phyloP scores from a whole-genome alignment of 2,113 vertebrate genomes.

The Ictalurus punctatus region DNA sequence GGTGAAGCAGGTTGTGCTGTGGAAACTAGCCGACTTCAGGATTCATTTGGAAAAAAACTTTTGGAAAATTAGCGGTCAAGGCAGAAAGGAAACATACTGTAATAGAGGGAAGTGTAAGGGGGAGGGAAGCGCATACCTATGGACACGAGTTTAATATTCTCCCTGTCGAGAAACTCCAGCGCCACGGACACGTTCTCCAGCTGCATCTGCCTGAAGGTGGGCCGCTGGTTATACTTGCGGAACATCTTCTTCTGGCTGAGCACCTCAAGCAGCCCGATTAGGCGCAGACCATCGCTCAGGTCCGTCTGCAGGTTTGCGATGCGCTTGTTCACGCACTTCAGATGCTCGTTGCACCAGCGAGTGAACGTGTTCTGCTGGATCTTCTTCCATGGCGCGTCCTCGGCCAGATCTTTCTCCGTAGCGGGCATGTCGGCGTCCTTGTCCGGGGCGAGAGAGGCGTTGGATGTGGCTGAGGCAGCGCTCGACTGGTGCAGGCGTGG shows the following conservation, averaged over 20 bases:
- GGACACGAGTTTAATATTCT: constrained; percentile 85
- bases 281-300: constrained; percentile 81
- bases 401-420: constrained; percentile 84
- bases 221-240: constrained; percentile 84
- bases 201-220: constrained; percentile 87
- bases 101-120: background rate
- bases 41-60: background rate
- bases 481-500: constrained; percentile 78
- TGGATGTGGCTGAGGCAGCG: constrained; percentile 73
- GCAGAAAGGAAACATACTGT: background rate
- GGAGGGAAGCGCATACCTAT: constrained; percentile 73
- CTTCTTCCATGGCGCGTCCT: constrained; percentile 85
- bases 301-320: constrained; percentile 81
- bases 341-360: constrained; percentile 84
- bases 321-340: constrained; percentile 83
- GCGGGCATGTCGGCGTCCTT: constrained; percentile 84
- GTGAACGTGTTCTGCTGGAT: constrained; percentile 87
- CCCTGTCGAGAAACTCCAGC: constrained; percentile 83
- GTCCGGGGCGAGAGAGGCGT: constrained; percentile 71
- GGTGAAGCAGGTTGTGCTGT: background rate
- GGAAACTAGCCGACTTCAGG: background rate
- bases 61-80: constrained; percentile 6
- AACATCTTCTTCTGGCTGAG: constrained; percentile 89
- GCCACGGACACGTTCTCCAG: constrained; percentile 88
- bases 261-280: constrained; percentile 84